A percentile compares a stretch with the other conserved stretches of the same genome.
Evolutionary conservation across 2,888 invertebrate genomes (phyloP).

Genomic region (Troides oblongomaculatus): DNA sequence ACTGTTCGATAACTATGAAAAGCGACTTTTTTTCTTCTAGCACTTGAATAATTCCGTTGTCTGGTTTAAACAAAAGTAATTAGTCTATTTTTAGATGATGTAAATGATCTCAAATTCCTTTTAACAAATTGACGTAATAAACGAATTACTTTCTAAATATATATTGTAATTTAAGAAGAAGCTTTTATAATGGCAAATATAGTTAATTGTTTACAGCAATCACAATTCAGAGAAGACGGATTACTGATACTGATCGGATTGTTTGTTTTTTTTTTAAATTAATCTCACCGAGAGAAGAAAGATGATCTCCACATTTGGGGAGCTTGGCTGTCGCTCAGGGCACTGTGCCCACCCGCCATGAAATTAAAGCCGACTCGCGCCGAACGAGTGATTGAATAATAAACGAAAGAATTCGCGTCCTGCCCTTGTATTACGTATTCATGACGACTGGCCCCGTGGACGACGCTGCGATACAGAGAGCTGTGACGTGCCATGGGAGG

Average conservation of each 20-base stretch:
- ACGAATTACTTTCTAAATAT: not conserved
- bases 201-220: constrained; percentile 1
- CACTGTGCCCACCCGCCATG: constrained; percentile 77
- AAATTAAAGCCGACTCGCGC: constrained; percentile 79
- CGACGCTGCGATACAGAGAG: constrained; percentile 38
- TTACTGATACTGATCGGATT: not conserved
- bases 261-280: constrained; percentile 16
- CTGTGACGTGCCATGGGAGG: constrained; percentile 45
- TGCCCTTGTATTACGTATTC: constrained; percentile 79
- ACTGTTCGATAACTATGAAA: constrained; percentile 53
- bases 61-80: not conserved
- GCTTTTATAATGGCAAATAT: not conserved
- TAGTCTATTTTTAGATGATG: not conserved
- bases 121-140: not conserved
- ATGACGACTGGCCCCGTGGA: constrained; percentile 72
- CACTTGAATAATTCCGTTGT: not conserved
- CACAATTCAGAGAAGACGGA: not conserved
- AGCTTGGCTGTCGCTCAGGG: constrained; percentile 57
- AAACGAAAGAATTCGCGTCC: constrained; percentile 80
- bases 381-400: constrained; percentile 81
- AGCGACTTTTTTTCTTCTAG: constrained; percentile 38
- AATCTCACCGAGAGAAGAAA: constrained; percentile 42
- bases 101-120: not conserved
- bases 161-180: not conserved
- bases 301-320: constrained; percentile 58